These are phyloP conservation scores for Cryptus armator DNA, from an alignment of 2,888 invertebrate species.

Conservation along the genomic window DNA sequence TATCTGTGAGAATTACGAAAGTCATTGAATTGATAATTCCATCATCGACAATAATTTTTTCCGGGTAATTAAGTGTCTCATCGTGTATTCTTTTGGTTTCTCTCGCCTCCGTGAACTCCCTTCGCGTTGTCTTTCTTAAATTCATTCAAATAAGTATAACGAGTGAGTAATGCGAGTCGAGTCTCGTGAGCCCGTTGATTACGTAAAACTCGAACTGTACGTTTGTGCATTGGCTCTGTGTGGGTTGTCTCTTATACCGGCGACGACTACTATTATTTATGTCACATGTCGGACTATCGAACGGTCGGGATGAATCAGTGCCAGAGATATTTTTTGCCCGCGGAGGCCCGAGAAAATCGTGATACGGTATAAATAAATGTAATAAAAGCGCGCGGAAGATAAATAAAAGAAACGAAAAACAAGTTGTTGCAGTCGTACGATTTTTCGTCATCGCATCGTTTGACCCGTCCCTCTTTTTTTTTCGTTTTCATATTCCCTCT, in stretches of 20 bases:
- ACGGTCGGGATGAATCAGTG: slow-evolving; percentile 43
- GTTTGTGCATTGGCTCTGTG: not conserved
- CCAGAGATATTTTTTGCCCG: slow-evolving; percentile 33
- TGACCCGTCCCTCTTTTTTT: slow-evolving; percentile 1
- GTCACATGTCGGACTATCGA: slow-evolving; percentile 8
- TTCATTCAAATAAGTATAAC: slow-evolving; percentile 6
- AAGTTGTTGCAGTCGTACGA: slow-evolving; percentile 33
- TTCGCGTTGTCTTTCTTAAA: not conserved
- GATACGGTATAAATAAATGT: slow-evolving; percentile 18
- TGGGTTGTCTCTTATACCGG: not conserved
- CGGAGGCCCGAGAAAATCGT: slow-evolving; percentile 3
- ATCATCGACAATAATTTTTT: not conserved
- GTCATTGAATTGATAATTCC: not conserved
- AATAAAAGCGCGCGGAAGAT: slow-evolving; percentile 7
- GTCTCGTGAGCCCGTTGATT: slow-evolving; percentile 6
- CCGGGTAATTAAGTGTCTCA: not conserved
- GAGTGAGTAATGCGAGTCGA: slow-evolving; percentile 13
- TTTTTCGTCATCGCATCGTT: slow-evolving; percentile 21
- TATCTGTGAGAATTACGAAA: not conserved
- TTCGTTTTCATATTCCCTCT: not conserved
- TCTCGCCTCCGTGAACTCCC: not conserved
- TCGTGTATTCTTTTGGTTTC: not conserved
- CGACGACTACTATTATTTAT: slow-evolving; percentile 20
- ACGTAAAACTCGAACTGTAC: not conserved
- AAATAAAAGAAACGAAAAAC: slow-evolving; percentile 35